phyloP scores from a whole-genome alignment of 2,113 vertebrate species.

The Charadrius vociferus region DNA sequence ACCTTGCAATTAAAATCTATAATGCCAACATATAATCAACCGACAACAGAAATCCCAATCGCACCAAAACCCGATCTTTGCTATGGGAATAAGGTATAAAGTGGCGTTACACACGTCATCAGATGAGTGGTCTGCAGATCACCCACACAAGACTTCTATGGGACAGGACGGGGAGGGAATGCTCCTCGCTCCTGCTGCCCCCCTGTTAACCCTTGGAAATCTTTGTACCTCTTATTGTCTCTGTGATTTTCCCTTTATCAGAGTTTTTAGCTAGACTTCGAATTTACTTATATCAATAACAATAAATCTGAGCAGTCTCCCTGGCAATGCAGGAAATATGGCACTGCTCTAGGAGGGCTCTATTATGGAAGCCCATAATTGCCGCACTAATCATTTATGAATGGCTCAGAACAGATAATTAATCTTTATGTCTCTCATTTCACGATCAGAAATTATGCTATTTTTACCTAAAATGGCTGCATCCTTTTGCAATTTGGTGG shows the following conservation, averaged over 20 bases:
- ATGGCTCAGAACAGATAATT: conserved; percentile 58
- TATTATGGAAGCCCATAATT: conserved; percentile 39
- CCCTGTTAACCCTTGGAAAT: conserved; percentile 8
- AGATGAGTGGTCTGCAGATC: background rate
- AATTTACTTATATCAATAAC: conserved; percentile 49
- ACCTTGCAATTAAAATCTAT: background rate
- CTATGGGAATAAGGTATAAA: background rate
- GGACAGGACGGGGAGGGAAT: background rate
- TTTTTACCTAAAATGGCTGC: conserved; percentile 65
- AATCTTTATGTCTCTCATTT: conserved; percentile 65
- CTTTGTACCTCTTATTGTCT: background rate
- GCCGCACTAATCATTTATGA: conserved; percentile 48
- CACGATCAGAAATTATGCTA: conserved; percentile 53
- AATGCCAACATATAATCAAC: background rate
- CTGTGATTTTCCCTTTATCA: background rate
- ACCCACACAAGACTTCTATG: background rate
- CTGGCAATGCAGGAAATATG: conserved; percentile 31
- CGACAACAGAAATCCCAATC: background rate
- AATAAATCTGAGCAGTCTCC: conserved; percentile 34
- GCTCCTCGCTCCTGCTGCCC: background rate
- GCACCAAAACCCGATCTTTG: background rate
- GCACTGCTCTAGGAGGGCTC: conserved; percentile 20
- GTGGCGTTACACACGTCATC: background rate
- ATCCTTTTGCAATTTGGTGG: conserved; percentile 54
- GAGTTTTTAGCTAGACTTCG: conserved; percentile 9